Conservation (phyloP, 2,113 vertebrate genomes). For the Antechinus stuartii region DNA sequence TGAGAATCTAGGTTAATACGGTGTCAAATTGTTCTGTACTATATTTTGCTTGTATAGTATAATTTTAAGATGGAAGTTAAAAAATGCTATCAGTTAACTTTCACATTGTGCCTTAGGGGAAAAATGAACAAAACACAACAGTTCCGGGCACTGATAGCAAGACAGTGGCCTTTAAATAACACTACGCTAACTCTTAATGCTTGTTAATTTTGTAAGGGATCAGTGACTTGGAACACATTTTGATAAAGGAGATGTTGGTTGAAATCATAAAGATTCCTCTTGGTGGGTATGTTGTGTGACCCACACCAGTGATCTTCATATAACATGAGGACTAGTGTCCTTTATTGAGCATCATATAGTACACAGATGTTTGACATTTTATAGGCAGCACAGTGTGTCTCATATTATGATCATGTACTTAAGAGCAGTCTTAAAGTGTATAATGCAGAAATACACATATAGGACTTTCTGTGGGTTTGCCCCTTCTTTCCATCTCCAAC, state of each 20-base stretch:
- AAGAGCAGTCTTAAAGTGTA: neutral
- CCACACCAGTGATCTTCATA: slow-evolving; percentile 7
- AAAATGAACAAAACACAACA: slow-evolving; percentile 82
- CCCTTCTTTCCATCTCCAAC: neutral
- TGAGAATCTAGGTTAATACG: slow-evolving; percentile 64
- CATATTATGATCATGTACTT: neutral
- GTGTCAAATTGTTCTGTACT: slow-evolving; percentile 61
- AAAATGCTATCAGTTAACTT: slow-evolving; percentile 79
- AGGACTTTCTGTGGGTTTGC: slow-evolving; percentile 4
- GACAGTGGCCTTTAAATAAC: slow-evolving; percentile 76
- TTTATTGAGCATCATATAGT: neutral
- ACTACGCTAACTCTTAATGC: slow-evolving; percentile 81
- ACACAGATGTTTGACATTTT: neutral
- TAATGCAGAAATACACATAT: neutral
- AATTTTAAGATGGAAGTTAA: slow-evolving; percentile 78
- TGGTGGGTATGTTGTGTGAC: slow-evolving; percentile 58
- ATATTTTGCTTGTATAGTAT: slow-evolving; percentile 75
- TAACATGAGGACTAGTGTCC: neutral
- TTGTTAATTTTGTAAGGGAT: slow-evolving; percentile 84
- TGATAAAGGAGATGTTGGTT: slow-evolving; percentile 74
- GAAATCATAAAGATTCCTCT: slow-evolving; percentile 73
- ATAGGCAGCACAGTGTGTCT: neutral
- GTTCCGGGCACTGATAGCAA: slow-evolving; percentile 79
- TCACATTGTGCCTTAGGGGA: slow-evolving; percentile 78
- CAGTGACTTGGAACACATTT: slow-evolving; percentile 82